phyloP scores from a whole-genome alignment of 2,113 vertebrate species.

The Heliornis fulica region DNA sequence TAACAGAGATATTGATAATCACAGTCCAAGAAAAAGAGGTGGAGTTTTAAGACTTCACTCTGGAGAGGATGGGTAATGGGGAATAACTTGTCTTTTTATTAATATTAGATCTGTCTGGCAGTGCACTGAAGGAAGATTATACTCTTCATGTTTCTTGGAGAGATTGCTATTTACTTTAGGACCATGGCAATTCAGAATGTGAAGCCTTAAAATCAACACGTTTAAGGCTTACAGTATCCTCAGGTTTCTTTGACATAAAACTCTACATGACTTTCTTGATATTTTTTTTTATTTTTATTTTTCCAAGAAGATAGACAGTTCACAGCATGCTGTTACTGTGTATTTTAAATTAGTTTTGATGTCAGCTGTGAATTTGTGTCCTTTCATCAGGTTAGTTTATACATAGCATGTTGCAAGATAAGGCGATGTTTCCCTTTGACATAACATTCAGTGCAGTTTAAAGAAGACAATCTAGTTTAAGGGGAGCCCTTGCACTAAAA shows the following conservation, averaged over 20 bases:
- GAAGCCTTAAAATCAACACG: neutral
- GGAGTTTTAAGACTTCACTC: neutral
- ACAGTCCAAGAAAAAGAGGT: neutral
- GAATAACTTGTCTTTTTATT: neutral
- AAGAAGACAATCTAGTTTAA: neutral
- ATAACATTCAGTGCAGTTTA: neutral
- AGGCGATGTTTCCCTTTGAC: neutral
- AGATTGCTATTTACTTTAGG: neutral
- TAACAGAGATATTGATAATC: neutral
- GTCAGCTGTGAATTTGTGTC: neutral
- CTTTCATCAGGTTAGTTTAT: neutral
- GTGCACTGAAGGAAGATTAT: neutral
- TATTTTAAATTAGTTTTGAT: neutral
- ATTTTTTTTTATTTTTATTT: neutral
- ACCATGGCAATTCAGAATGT: rapidly evolving
- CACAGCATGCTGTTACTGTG: neutral
- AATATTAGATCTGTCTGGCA: neutral
- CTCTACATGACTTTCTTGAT: neutral
- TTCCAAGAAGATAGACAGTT: neutral
- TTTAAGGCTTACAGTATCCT: neutral
- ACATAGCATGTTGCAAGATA: neutral
- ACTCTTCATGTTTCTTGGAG: neutral
- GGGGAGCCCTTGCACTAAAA: neutral
- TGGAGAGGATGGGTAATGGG: rapidly evolving
- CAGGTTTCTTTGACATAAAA: neutral